These are phyloP conservation scores for Proales similis DNA, from an alignment of 1,140 invertebrate genomes.

Conservation along the genomic window DNA sequence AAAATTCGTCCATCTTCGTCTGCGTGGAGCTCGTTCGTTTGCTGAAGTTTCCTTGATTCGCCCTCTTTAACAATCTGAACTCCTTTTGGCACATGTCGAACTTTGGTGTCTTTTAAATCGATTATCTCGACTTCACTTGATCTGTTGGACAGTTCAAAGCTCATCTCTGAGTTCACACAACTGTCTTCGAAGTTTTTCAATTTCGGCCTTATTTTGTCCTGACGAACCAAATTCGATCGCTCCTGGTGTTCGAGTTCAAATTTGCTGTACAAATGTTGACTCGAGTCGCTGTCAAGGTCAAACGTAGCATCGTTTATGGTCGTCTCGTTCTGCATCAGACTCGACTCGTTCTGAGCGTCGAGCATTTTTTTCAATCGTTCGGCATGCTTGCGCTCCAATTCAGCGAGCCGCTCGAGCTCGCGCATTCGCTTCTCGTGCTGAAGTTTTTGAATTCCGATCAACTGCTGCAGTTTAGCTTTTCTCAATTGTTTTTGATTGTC, in stretches of 20 bases:
- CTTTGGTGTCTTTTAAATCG: conserved; percentile 17
- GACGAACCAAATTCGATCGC: not conserved
- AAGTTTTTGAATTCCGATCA: conserved; percentile 35
- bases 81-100: not conserved
- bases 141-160: not conserved
- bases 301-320: too few relatives aligned
- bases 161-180: conserved; percentile 17
- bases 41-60: conserved; percentile 14
- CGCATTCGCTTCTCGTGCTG: conserved; percentile 28
- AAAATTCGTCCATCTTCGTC: too few relatives aligned
- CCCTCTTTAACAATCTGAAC: conserved; percentile 23
- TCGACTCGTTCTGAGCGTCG: not conserved
- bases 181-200: conserved; percentile 17
- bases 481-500: too few relatives aligned
- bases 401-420: conserved; percentile 21
- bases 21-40: too few relatives aligned
- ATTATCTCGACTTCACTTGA: conserved; percentile 20
- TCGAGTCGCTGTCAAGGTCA: conserved; percentile 6
- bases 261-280: conserved; percentile 3
- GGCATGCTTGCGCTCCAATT: conserved; percentile 20
- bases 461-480: conserved; percentile 19
- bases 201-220: conserved; percentile 1
- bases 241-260: not conserved
- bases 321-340: too few relatives aligned
- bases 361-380: conserved; percentile 14